Evolutionary conservation across 35 echinoderm and acorn worm species (phyloP).

Genomic region (Apostichopus parvimensis): DNA sequence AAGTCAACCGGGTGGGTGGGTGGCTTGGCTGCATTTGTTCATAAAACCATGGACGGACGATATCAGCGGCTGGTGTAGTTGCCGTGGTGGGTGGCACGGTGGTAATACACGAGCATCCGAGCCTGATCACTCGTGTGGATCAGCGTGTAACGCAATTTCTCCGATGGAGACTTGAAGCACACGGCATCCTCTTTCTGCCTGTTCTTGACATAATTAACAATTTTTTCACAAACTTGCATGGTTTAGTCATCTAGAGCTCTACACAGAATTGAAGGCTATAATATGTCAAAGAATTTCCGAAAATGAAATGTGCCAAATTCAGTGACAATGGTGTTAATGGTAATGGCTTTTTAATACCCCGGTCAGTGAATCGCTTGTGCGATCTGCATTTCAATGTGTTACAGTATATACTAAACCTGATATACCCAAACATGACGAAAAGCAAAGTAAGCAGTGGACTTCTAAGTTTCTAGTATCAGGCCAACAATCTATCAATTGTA

Average conservation of each 20-base stretch:
- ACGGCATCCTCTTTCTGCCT: not conserved
- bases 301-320: not conserved
- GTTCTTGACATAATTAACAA: slow-evolving; percentile 11
- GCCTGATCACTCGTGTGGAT: slow-evolving; percentile 20
- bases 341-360: too few relatives aligned
- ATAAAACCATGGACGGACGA: not conserved
- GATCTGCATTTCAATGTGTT: too few relatives aligned
- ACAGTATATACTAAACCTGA: too few relatives aligned
- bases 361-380: too few relatives aligned
- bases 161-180: not conserved
- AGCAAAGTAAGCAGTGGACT: too few relatives aligned
- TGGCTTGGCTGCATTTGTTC: not conserved
- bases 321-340: too few relatives aligned
- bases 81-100: slow-evolving; percentile 10
- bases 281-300: slow-evolving; percentile 11
- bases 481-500: too few relatives aligned
- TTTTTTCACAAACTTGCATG: not conserved
- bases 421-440: too few relatives aligned
- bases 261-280: not conserved
- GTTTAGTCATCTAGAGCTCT: not conserved
- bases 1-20: not conserved
- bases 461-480: too few relatives aligned
- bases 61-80: not conserved
- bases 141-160: not conserved
- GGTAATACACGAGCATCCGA: not conserved